These are phyloP conservation scores for Hirundo rustica DNA, from an alignment of 2,797 vertebrate genomes.

Conservation along the genomic window DNA sequence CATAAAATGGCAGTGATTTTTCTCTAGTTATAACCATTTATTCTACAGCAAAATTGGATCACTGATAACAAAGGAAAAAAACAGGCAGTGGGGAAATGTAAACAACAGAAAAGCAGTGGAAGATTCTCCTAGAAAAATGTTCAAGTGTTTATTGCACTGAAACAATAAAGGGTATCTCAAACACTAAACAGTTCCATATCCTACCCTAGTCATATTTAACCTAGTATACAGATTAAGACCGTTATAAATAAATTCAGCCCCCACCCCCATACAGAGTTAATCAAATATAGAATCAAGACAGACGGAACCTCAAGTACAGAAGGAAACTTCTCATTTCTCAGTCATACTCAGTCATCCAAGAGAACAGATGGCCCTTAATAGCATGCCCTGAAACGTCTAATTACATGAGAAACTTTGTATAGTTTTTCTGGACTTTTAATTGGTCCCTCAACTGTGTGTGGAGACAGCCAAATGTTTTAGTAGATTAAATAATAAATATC, in stretches of 20 bases:
- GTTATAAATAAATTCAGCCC: background rate
- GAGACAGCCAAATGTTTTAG: slow-evolving; percentile 22
- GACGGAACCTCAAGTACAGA: background rate
- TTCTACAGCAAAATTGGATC: background rate
- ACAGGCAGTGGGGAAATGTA: background rate
- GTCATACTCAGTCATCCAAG: background rate
- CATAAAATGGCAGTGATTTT: background rate
- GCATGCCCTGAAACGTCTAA: slow-evolving; percentile 16
- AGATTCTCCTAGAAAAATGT: background rate
- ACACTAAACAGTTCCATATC: background rate
- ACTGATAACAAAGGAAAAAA: background rate
- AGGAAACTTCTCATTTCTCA: background rate
- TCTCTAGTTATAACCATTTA: background rate
- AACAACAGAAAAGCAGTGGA: background rate
- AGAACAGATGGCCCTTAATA: slow-evolving; percentile 60
- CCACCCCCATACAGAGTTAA: background rate
- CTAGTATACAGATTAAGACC: background rate
- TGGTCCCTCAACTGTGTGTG: slow-evolving; percentile 23
- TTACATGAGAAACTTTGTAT: slow-evolving; percentile 11
- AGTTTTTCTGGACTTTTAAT: slow-evolving; percentile 47
- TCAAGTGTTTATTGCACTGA: background rate
- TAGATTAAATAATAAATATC: slow-evolving; percentile 48
- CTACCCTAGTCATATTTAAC: background rate
- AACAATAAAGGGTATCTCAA: background rate
- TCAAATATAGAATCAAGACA: slow-evolving; percentile 23